Evolutionary conservation across 35 echinoderm and acorn worm species (phyloP), one percentile per base, ranked within the genome.

Genomic region (Strongylocentrotus purpuratus): DNA sequence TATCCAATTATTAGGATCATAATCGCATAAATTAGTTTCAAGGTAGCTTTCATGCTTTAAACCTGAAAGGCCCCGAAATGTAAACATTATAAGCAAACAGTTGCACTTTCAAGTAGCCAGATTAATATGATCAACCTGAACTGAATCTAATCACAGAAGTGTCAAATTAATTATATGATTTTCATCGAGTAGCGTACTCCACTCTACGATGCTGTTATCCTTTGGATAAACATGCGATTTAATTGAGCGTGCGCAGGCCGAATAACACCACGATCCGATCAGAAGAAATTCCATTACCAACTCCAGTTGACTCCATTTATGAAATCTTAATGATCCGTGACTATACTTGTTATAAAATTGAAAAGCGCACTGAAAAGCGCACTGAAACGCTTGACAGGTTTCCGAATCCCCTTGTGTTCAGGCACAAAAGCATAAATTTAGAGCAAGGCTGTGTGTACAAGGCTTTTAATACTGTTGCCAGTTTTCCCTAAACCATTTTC

Each of bases 381-480:
- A 93, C 48, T 93, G 91, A 47, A 48, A 93, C 48, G 48, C 33
- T 93, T 93, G 91, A 93, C 14, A 46, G 45, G 17, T 93, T 93
- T 58, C 46, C 14, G 18, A 58, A 28, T 93, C 20, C 32, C 87
- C 45, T 17, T 41, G 22, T 78, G 45, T 58, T 32, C 91, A 6
- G 6, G 3, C 91, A 93, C 91, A 93, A 93, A 93, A 31, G 87
- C 87, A 93, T n/a, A 22, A 78, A 22, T n/a, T 78, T n/a, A 7
- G 65, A 78, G 65, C 65, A 28, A 78, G 25, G 65, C 20, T 28
- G 7, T n/a, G 7, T 28, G 20, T 78, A 3, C 1, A 78, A 22
- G 65, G 22, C 28, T 14, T 78, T 22, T 4, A 78, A 78, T 78
- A 78, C 65, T 28, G 65, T 78, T 78, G 65, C 65, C 28, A 78